Conservation (phyloP, 2,113 vertebrate genomes). For the Catharus fuscescens region DNA sequence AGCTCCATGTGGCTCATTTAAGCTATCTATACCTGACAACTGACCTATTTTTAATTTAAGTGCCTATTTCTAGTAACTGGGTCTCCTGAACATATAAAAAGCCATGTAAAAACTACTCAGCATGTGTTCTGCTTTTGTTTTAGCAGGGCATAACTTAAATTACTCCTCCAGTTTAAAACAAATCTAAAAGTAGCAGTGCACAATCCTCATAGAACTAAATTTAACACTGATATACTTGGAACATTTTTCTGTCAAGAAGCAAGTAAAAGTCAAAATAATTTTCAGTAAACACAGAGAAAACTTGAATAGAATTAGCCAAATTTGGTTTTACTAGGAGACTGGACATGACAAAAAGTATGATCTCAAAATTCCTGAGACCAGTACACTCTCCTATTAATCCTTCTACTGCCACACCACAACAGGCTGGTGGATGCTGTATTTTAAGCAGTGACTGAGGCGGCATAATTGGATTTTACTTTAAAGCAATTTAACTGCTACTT, state of each 20-base stretch:
- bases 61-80: slow-evolving; percentile 28
- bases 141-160: background rate
- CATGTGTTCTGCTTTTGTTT: slow-evolving; percentile 16
- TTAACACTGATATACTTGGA: background rate
- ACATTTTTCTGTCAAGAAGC: background rate
- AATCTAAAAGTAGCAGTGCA: background rate
- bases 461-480: background rate
- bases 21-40: background rate
- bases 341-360: background rate
- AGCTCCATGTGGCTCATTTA: background rate
- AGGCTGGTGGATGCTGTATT: background rate
- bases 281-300: background rate
- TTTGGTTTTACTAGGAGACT: background rate
- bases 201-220: background rate
- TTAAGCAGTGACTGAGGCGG: background rate
- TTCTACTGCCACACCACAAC: background rate
- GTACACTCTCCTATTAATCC: background rate
- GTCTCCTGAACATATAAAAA: background rate
- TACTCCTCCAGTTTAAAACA: background rate
- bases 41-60: slow-evolving; percentile 33
- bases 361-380: background rate
- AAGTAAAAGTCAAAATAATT: background rate
- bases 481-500: background rate
- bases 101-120: background rate
- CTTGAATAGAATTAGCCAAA: background rate